Evolutionary conservation across 2,113 vertebrate species (phyloP), one percentile per base, ranked within the genome.

Genomic region (Ptilorrhoa leucosticta): DNA sequence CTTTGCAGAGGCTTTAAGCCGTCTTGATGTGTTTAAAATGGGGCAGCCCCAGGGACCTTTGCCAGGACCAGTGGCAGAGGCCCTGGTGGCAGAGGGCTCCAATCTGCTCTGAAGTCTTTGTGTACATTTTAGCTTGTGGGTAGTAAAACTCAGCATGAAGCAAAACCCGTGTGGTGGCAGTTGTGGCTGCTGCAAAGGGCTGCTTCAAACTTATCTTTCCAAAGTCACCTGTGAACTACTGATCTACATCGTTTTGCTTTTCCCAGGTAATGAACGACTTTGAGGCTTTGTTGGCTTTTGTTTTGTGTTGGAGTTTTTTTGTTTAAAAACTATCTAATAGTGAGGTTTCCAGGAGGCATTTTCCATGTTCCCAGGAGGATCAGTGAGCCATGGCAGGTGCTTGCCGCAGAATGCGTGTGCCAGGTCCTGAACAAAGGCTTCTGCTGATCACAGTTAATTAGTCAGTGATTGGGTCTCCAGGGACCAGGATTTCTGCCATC

Each of bases 331-430:
- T 39, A 77, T 68, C 21, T 53, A 5, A 28, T 10, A 33, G 39
- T 2, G 3, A 35, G 3, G 28, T 89, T 91, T 70, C 51, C 40
- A 40, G 64, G 48, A 69, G 44, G 20, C 4, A 1, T 85, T 58
- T 85, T 53, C 31, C 1, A 1, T 9, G 21, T 33, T 79, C 45
- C 30, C 35, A 21, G 44, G 50, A 73, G 22, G 45, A 60, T 12
- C 2, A 1, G 20, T 8, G n/a, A 77, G 39, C 33, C 3, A 2
- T 17, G 45, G 26, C 28, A 51, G 50, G 39, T 3, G 2, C n/a
- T 71, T 10, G 10, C 8, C 0, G 1, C 33, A 18, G 44, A 53
- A 8, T 1, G 0, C 2, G 0, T 4, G 4, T 61, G 26, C 48
- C 9, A 10, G 33, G 3, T 79, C 35, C 33, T 2, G 5, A 64